These are phyloP conservation scores for Acromyrmex echinatior DNA, from an alignment of 1,140 invertebrate species.

Conservation along the genomic window DNA sequence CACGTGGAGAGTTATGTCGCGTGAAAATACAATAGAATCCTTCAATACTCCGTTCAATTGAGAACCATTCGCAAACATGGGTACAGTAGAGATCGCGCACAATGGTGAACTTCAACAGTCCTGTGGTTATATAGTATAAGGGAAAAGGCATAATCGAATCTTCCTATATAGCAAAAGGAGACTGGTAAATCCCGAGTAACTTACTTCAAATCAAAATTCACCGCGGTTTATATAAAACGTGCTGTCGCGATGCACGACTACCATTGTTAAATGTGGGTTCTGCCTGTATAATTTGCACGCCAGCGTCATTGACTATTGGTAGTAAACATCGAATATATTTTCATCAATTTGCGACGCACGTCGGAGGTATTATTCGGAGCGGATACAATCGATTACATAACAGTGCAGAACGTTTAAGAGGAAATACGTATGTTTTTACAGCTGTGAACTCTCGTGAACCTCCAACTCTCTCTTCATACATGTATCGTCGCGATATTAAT, in stretches of 20 bases:
- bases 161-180: neutral
- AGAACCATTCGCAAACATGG: slow-evolving; percentile 69
- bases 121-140: neutral
- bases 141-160: slow-evolving; percentile 46
- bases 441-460: neutral
- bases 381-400: neutral
- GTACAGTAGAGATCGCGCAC: slow-evolving; percentile 17
- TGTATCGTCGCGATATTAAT: slow-evolving; percentile 21
- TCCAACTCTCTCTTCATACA: neutral
- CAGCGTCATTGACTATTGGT: neutral
- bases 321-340: slow-evolving; percentile 2
- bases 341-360: slow-evolving; percentile 15
- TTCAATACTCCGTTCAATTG: slow-evolving; percentile 68
- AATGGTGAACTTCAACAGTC: slow-evolving; percentile 49
- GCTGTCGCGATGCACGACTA: neutral
- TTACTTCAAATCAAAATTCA: slow-evolving; percentile 31
- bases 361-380: neutral
- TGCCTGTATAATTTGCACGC: neutral
- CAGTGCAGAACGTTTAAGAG: neutral
- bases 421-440: neutral
- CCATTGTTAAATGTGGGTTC: neutral
- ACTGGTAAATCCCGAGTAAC: slow-evolving; percentile 25
- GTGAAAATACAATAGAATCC: slow-evolving; percentile 61
- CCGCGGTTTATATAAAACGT: neutral
- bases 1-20: slow-evolving; percentile 9